phyloP scores from a whole-genome alignment of 2,797 vertebrate species.

The Hippoglossus hippoglossus region DNA sequence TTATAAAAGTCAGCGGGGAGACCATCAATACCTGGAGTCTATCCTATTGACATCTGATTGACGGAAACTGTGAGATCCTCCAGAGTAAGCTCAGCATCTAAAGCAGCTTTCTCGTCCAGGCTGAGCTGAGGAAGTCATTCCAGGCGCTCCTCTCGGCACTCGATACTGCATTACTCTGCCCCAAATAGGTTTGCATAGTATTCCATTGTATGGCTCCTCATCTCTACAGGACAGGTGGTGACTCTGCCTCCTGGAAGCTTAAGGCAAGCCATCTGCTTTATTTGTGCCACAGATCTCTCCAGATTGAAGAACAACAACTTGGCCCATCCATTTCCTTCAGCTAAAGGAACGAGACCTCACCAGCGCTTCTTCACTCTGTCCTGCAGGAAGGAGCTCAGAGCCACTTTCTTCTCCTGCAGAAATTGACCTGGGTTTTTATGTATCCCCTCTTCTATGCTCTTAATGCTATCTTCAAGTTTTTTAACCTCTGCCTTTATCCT shows the following conservation, averaged over 20 bases:
- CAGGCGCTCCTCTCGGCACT: not conserved
- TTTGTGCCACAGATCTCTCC: too few relatives aligned
- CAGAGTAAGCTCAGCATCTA: too few relatives aligned
- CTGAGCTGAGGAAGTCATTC: not conserved
- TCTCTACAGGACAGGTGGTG: too few relatives aligned
- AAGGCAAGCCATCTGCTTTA: too few relatives aligned
- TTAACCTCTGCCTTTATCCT: too few relatives aligned
- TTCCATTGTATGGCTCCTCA: too few relatives aligned
- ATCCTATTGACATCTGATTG: not conserved
- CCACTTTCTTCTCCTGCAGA: not conserved
- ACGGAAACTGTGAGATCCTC: not conserved
- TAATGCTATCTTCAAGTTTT: too few relatives aligned
- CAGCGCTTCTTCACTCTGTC: not conserved
- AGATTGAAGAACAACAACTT: too few relatives aligned
- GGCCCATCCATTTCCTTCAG: not conserved
- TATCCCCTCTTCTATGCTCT: too few relatives aligned
- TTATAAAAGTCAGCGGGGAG: not conserved
- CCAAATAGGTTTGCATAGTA: too few relatives aligned
- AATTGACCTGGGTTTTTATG: not conserved
- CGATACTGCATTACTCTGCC: too few relatives aligned
- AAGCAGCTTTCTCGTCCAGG: not conserved
- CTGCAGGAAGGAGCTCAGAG: not conserved
- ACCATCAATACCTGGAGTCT: not conserved
- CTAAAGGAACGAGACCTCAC: not conserved
- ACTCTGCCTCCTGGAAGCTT: too few relatives aligned